Evolutionary conservation across 1,140 invertebrate species (phyloP).

Genomic region (Ceratina calcarata): DNA sequence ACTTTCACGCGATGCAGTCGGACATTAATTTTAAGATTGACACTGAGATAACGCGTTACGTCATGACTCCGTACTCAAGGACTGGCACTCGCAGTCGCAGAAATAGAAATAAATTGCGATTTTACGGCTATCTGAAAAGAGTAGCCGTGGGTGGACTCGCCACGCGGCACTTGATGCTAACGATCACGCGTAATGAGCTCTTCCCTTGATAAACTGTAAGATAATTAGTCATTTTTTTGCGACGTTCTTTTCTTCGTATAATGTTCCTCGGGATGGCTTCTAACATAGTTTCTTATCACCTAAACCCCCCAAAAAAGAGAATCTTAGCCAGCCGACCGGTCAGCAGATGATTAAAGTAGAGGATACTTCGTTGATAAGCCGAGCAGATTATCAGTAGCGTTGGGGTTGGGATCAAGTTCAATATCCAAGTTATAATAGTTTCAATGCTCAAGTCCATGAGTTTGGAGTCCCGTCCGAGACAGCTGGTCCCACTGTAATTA

Average conservation of each 20-base stretch:
- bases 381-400: neutral
- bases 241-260: neutral
- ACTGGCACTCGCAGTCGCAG: constrained; percentile 6
- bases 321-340: constrained; percentile 8
- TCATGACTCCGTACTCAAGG: neutral
- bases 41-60: constrained; percentile 28
- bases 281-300: neutral
- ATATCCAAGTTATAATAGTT: no score
- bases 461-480: no score
- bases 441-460: no score
- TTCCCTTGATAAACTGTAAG: neutral
- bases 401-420: no score
- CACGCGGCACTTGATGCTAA: neutral
- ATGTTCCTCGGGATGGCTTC: neutral
- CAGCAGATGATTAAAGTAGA: constrained; percentile 26
- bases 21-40: constrained; percentile 29
- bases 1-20: constrained; percentile 26
- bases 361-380: constrained; percentile 21
- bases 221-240: neutral
- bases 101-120: constrained; percentile 24
- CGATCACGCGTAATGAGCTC: no score
- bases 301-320: neutral
- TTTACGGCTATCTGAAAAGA: constrained; percentile 14
- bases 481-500: no score
- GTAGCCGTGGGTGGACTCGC: constrained; percentile 10